Percentiles rank a stretch among this genome's conserved stretches.
Conservation (phyloP, 2,888 invertebrate species). For the Furcula furcula region DNA sequence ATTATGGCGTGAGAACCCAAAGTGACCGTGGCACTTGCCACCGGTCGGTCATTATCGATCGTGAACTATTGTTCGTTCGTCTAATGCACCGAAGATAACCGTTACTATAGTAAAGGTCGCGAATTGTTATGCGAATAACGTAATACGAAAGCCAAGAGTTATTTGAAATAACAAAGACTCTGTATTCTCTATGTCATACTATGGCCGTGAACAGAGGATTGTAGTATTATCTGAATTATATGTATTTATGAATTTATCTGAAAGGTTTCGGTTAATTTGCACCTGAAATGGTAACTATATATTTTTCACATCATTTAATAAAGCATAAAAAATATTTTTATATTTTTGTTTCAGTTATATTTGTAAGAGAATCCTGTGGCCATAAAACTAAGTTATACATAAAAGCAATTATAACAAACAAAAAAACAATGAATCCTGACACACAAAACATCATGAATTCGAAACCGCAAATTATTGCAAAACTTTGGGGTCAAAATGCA, state of each 20-base stretch:
- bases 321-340: no score
- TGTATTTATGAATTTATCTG: no score
- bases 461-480: conserved; percentile 24
- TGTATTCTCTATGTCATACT: not conserved
- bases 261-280: no score
- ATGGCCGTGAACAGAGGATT: no score
- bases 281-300: no score
- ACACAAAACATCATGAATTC: conserved; percentile 8
- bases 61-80: conserved; percentile 42
- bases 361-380: no score
- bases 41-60: conserved; percentile 38
- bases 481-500: conserved; percentile 29
- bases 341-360: no score
- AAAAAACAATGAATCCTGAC: conserved; percentile 1
- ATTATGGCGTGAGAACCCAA: conserved; percentile 44
- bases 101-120: conserved; percentile 5
- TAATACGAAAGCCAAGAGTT: not conserved
- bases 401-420: no score
- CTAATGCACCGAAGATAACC: conserved; percentile 4
- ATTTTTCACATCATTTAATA: no score
- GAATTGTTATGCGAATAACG: conserved; percentile 1
- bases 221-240: no score
- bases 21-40: conserved; percentile 52
- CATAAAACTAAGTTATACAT: no score
- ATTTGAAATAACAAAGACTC: not conserved